phyloP scores from a whole-genome alignment of 2,797 vertebrate species.

The Pangasius sanitwongsei region DNA sequence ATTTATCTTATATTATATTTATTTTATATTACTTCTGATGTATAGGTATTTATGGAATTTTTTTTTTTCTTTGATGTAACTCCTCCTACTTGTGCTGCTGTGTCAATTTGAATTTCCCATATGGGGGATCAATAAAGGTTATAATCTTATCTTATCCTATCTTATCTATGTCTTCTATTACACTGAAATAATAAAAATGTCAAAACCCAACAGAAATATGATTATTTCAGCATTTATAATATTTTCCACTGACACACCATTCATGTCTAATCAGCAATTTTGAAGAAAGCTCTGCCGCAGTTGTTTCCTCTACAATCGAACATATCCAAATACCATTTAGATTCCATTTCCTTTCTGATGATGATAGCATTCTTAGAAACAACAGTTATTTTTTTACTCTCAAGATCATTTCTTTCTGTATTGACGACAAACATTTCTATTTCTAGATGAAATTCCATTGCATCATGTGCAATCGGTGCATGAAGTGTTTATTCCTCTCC shows the following conservation, averaged over 20 bases:
- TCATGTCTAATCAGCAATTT: slow-evolving; percentile 1
- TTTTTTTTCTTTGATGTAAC: too few species aligned
- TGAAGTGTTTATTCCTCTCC: not conserved
- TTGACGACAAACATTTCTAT: not conserved
- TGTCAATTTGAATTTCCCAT: too few species aligned
- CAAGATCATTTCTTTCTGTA: not conserved
- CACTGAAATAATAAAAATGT: not conserved
- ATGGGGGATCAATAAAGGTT: too few species aligned
- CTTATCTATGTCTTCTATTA: not conserved
- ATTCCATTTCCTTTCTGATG: slow-evolving; percentile 7
- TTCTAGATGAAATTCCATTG: not conserved
- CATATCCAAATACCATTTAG: not conserved
- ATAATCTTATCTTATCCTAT: too few species aligned
- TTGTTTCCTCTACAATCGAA: not conserved
- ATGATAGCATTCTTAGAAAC: not conserved
- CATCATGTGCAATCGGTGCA: not conserved
- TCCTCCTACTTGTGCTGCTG: too few species aligned
- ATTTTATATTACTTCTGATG: too few species aligned
- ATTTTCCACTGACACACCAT: not conserved
- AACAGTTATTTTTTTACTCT: not conserved
- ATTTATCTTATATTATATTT: too few species aligned
- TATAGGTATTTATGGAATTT: too few species aligned
- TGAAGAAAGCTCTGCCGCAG: not conserved
- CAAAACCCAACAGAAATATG: not conserved
- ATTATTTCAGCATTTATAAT: slow-evolving; percentile 1